These are phyloP conservation scores for Ptilorrhoa leucosticta DNA, from an alignment of 2,113 vertebrate genomes.

Conservation along the genomic window DNA sequence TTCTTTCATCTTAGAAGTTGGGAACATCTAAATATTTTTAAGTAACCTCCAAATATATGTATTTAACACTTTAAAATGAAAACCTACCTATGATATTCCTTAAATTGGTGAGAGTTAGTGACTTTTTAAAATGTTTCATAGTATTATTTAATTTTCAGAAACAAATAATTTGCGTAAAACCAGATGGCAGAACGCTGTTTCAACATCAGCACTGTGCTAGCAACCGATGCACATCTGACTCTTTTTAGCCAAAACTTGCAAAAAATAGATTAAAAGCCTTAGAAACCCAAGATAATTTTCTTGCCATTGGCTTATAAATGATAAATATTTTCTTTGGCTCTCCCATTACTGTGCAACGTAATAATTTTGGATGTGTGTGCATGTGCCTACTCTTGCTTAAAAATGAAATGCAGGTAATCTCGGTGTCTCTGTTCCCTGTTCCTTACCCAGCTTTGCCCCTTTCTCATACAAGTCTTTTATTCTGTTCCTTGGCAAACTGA, in stretches of 20 bases:
- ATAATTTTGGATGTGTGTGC: background rate
- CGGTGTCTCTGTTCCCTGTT: background rate
- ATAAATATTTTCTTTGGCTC: background rate
- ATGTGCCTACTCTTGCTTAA: background rate
- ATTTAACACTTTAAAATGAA: background rate
- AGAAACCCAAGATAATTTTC: background rate
- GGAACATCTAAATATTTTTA: background rate
- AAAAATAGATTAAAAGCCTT: background rate
- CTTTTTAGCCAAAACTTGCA: background rate
- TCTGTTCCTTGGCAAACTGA: background rate
- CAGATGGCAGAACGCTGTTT: background rate
- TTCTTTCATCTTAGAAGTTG: background rate
- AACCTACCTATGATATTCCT: background rate
- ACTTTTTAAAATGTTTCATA: background rate
- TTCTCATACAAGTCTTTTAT: conserved; percentile 11
- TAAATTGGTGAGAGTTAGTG: background rate
- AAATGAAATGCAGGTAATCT: background rate
- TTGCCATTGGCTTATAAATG: background rate
- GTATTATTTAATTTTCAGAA: background rate
- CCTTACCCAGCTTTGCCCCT: background rate
- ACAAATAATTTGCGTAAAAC: background rate
- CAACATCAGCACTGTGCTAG: background rate
- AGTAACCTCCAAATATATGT: background rate
- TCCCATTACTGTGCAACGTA: background rate
- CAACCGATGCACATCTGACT: background rate